Evolutionary conservation across 1,140 invertebrate species (phyloP), one percentile per base, ranked within the genome.

Genomic region (Drosophila tani): DNA sequence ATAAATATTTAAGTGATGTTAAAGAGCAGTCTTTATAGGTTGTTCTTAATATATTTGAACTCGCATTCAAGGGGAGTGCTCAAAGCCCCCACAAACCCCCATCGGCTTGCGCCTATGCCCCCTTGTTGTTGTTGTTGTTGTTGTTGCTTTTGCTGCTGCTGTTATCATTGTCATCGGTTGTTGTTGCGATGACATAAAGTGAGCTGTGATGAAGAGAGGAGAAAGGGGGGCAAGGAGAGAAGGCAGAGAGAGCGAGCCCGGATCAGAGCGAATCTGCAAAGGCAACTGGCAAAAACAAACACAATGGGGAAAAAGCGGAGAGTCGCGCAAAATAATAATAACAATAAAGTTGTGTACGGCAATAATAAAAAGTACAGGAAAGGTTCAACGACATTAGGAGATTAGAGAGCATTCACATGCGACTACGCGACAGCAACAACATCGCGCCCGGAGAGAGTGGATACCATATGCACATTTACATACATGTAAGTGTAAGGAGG

Each of bases 351-450:
- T 85, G 79, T 81, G 79, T 62, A 77, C 79, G 58, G 45, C 67
- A 73, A 21, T 64, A 67, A 79, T 81, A 80, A 68, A 81, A 68
- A 47, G 73, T 62, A 68, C 68, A 65, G 49, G 63, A 77, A 79
- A 88, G 49, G 85, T 88, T 88, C 85, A 88, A 88, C 50, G 85
- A 88, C 85, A 90, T 79, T 90, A 60, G 69, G 51, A 90, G 85
- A 90, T 88, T 90, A 88, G 85, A 84, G 78, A 81, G 64, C 71
- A 79, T 81, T 75, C 78, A 86, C 75, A 73, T 62, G 50, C 53
- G 47, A 70, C 65, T 75, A 66, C 29, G 60, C 70, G 75, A 45
- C 60, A 71, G 40, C 63, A 47, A 53, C 21, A 57, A 53, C 43
- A 46, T n/a, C n/a, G 38, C 50, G 17, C 35, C 17, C 17, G 56